Base-by-base conservation (phyloP, 37 sponge, comb jelly and placozoan species). In the Halisarca cf. caerulea region DNA sequence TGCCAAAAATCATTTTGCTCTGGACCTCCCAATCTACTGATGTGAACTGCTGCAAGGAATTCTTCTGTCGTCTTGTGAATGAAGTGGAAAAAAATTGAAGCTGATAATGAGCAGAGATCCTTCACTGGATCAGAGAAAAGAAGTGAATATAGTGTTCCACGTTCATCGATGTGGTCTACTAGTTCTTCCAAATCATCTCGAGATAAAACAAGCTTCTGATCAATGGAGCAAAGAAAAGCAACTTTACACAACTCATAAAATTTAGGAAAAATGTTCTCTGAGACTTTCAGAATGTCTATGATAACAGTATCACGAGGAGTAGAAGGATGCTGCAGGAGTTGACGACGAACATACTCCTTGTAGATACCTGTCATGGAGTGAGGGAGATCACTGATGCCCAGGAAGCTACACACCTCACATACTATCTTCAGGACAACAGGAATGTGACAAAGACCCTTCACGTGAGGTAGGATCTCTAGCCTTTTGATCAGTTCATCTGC, bases 371-470 rank as follows among this genome's bases (percentile, higher is more conserved):
- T 71, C 72, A 71, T 71, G 5, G 72, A 28, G 20, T 32, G 39
- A 37, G 72, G 72, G 5, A 71, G 72, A 8, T 30, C 40, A 9
- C 5, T 30, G 23, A 20, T 30, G 8, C 72, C 72, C 37, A 71
- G 40, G 72, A 20, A 36, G 32, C 28, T 15, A 17, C 40, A 37
- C 40, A 71, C 72, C 40, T 37, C 21, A 30, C 72, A 71, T 33
- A 71, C 72, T 37, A 71, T 71, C 72, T 71, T 33, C 40, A 71
- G 72, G 6, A 71, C 40, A 23, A 71, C 39, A 38, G 72, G 72
- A 32, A 36, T 71, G 8, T 30, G 37, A 36, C 72, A 71, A 35
- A 71, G 23, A 28, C 72, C 72, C 37, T 37, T 38, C 20, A 71
- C 72, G 3, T 33, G 40, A 71, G 72, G 72, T 5, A 71, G 40